phyloP scores from a whole-genome alignment of 2,113 vertebrate species.

The Brachionichthys hirsutus region DNA sequence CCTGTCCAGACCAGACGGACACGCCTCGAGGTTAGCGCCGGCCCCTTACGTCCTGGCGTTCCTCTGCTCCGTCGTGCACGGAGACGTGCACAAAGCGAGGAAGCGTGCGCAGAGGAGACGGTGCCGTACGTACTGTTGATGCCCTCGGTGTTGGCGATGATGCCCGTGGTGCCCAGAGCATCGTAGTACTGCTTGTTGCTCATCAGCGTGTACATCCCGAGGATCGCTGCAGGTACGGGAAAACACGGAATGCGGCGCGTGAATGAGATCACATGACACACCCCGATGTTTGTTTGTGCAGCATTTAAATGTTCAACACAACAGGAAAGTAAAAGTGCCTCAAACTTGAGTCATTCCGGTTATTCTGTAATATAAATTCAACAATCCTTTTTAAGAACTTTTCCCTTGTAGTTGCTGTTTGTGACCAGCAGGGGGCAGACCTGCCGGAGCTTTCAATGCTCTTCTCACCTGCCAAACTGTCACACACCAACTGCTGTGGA shows the following conservation, averaged over 20 bases:
- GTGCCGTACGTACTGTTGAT: constrained; percentile 88
- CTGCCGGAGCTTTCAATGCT: constrained; percentile 1
- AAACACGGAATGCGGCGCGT: background rate
- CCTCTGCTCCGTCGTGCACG: no score
- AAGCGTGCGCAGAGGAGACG: background rate
- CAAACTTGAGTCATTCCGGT: no score
- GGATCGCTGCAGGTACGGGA: constrained; percentile 82
- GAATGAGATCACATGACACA: background rate
- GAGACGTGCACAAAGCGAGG: background rate
- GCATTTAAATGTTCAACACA: no score
- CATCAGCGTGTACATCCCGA: constrained; percentile 98
- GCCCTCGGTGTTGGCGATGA: constrained; percentile 92
- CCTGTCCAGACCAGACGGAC: constrained; percentile 68
- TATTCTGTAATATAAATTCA: no score
- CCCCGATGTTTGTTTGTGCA: no score
- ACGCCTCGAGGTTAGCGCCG: no score
- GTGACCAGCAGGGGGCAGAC: constrained; percentile 62
- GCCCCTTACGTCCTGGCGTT: no score
- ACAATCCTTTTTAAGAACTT: background rate
- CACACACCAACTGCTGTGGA: constrained; percentile 56
- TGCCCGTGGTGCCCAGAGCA: constrained; percentile 85
- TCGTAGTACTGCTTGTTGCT: constrained; percentile 99
- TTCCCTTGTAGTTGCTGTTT: background rate
- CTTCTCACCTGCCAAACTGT: constrained; percentile 32
- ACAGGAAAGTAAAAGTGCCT: no score